Evolutionary conservation across 2,888 invertebrate genomes (phyloP).

Genomic region (Cyaniris semiargus): DNA sequence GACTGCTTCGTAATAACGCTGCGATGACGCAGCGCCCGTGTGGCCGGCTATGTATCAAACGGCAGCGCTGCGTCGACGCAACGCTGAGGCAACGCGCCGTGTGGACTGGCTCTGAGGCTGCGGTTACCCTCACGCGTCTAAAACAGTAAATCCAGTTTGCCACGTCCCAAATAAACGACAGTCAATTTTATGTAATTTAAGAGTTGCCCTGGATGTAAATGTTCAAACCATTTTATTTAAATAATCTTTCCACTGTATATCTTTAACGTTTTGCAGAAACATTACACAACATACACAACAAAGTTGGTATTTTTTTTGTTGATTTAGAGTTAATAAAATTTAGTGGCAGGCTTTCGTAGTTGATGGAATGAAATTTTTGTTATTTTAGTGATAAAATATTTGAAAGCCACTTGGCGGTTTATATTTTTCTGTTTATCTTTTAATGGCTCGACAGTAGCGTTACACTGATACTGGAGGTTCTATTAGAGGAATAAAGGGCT

Average conservation of each 20-base stretch:
- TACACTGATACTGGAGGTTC: not conserved
- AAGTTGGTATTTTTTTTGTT: not conserved
- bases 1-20: too few relatives aligned
- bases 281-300: too few relatives aligned
- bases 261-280: not conserved
- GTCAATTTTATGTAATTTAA: constrained; percentile 8
- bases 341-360: not conserved
- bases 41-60: too few relatives aligned
- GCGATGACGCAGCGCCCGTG: too few relatives aligned
- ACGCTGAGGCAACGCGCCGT: too few relatives aligned
- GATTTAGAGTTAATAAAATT: not conserved
- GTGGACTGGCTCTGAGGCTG: too few relatives aligned
- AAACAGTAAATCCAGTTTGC: constrained; percentile 1
- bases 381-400: not conserved
- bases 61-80: too few relatives aligned
- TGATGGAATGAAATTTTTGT: not conserved
- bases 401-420: not conserved
- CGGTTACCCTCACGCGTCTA: not conserved
- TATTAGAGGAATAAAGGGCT: not conserved
- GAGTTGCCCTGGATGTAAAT: constrained; percentile 21
- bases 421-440: not conserved
- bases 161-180: constrained; percentile 24
- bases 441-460: not conserved
- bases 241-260: constrained; percentile 2
- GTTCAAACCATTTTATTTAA: constrained; percentile 6